Evolutionary conservation across 2,797 vertebrate species (phyloP).

Genomic region (Microctenopoma stevenorrisi): DNA sequence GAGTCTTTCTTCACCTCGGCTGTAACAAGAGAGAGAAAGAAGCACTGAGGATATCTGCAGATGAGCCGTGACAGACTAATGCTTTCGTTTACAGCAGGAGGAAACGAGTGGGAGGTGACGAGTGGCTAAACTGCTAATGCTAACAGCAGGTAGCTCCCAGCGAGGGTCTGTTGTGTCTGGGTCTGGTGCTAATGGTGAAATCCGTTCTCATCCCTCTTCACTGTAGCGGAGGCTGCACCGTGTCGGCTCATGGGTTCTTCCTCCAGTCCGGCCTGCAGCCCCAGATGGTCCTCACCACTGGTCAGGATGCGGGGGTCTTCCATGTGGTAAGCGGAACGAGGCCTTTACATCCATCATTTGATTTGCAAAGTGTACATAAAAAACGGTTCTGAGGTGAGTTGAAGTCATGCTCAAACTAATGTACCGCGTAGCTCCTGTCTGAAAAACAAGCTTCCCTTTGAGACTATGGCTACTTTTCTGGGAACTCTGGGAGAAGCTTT

Average conservation of each 20-base stretch:
- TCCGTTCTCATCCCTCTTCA: constrained; percentile 40
- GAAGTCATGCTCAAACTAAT: not conserved
- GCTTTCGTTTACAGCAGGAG: constrained; percentile 51
- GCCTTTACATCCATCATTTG: not conserved
- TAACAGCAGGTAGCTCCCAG: constrained; percentile 69
- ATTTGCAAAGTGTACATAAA: not conserved
- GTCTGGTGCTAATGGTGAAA: constrained; percentile 36
- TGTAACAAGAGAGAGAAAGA: not conserved
- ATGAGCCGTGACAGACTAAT: constrained; percentile 47
- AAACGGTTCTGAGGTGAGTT: not conserved
- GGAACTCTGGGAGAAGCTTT: too few species aligned
- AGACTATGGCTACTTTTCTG: not conserved
- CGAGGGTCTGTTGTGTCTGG: constrained; percentile 56
- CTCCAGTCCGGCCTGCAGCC: constrained; percentile 92
- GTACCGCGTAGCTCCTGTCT: not conserved
- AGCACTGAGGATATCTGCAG: not conserved
- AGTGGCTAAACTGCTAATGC: constrained; percentile 62
- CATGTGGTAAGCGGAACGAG: constrained; percentile 89
- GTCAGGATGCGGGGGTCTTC: constrained; percentile 87
- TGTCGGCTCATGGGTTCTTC: constrained; percentile 91
- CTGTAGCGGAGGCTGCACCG: constrained; percentile 94
- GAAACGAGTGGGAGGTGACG: constrained; percentile 69
- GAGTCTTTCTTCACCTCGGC: not conserved
- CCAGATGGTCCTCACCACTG: constrained; percentile 91
- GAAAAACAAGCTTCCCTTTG: not conserved